phyloP scores from a whole-genome alignment of 2,888 invertebrate genomes.

The Chrysolina haemoptera region DNA sequence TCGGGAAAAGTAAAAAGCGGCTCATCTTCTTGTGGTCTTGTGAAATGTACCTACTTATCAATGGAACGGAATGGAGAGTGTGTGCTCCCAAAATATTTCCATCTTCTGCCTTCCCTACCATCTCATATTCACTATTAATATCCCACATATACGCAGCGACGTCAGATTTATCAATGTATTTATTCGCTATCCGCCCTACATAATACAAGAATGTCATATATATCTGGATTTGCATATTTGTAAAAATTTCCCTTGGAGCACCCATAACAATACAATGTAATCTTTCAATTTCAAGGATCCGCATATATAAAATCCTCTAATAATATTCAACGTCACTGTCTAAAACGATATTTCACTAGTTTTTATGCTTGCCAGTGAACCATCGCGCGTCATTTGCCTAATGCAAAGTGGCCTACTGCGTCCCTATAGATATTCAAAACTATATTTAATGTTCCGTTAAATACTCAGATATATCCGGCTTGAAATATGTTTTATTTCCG shows the following conservation, averaged over 20 bases:
- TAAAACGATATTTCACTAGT: conserved; percentile 64
- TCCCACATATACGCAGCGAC: conserved; percentile 39
- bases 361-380: conserved; percentile 62
- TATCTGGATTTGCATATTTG: conserved; percentile 55
- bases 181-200: conserved; percentile 48
- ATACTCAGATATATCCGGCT: conserved; percentile 56
- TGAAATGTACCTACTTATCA: background rate
- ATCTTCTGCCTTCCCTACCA: background rate
- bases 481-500: conserved; percentile 49
- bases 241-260: conserved; percentile 52
- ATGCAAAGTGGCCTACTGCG: conserved; percentile 66
- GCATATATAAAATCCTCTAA: conserved; percentile 64
- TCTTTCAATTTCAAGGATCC: conserved; percentile 67
- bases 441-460: conserved; percentile 69
- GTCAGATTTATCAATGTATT: conserved; percentile 53
- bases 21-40: background rate
- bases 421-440: conserved; percentile 66
- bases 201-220: conserved; percentile 51
- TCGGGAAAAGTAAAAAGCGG: too few relatives aligned
- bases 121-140: conserved; percentile 16
- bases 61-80: background rate
- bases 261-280: conserved; percentile 66
- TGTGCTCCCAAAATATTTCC: background rate
- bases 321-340: conserved; percentile 65
- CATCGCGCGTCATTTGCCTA: conserved; percentile 68